phyloP scores from a whole-genome alignment of 92 coral and sea anemone genomes.

The Metridium senile region DNA sequence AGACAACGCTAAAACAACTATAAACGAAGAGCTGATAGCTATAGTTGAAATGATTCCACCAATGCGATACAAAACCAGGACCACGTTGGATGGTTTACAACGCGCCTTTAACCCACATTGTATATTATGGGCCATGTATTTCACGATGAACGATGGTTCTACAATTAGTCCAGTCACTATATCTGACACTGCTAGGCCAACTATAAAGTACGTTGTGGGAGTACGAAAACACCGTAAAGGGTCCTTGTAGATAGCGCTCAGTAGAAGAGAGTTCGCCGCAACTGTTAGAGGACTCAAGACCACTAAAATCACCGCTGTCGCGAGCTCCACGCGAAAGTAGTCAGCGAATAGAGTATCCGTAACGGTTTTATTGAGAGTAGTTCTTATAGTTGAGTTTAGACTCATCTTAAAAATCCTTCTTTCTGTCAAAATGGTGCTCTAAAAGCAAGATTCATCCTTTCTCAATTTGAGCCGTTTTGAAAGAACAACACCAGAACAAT shows the following conservation, averaged over 20 bases:
- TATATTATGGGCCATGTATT: slow-evolving; percentile 54
- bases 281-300: slow-evolving; percentile 77
- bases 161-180: slow-evolving; percentile 69
- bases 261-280: slow-evolving; percentile 63
- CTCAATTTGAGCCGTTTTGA: slow-evolving; percentile 1
- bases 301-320: slow-evolving; percentile 59
- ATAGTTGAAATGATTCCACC: slow-evolving; percentile 78
- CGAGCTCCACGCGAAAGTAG: slow-evolving; percentile 58
- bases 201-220: slow-evolving; percentile 73
- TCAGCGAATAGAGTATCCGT: slow-evolving; percentile 19
- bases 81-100: slow-evolving; percentile 26
- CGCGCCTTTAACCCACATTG: slow-evolving; percentile 18
- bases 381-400: background rate
- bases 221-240: slow-evolving; percentile 79
- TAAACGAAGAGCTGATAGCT: slow-evolving; percentile 70
- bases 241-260: slow-evolving; percentile 68
- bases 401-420: background rate
- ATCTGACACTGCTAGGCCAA: slow-evolving; percentile 72
- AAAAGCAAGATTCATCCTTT: background rate
- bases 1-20: slow-evolving; percentile 74
- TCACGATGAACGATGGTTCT: slow-evolving; percentile 70
- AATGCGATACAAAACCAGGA: slow-evolving; percentile 30
- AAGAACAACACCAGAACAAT: too few relatives aligned
- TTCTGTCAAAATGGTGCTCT: background rate
- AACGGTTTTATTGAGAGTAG: slow-evolving; percentile 1